A percentile compares a stretch with the other conserved stretches of the same genome.
phyloP scores from a whole-genome alignment of 2,113 vertebrate genomes.

The Anarhynchus alexandrinus region DNA sequence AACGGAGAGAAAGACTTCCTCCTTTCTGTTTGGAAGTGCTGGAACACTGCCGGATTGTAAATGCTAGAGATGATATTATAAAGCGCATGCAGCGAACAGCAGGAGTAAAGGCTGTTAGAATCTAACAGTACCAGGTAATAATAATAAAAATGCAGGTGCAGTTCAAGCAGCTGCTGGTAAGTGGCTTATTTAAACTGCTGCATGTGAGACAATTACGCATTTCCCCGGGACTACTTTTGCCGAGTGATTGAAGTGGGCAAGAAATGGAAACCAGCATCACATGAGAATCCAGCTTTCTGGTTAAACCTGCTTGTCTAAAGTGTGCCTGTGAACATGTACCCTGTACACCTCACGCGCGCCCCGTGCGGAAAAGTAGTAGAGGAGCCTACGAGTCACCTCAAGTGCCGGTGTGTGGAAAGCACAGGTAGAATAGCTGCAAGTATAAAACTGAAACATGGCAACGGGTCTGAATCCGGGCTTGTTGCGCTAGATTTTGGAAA shows the following conservation, averaged over 20 bases:
- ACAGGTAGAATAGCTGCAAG: neutral
- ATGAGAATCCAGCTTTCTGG: neutral
- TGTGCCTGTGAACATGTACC: neutral
- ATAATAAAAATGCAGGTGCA: neutral
- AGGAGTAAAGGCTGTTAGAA: neutral
- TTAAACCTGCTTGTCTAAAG: neutral
- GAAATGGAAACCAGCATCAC: neutral
- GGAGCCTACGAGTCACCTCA: neutral
- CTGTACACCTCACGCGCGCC: neutral
- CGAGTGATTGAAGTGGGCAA: neutral
- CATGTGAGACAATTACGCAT: neutral
- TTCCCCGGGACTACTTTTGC: neutral
- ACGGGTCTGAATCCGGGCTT: neutral
- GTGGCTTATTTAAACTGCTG: neutral
- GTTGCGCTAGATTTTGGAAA: neutral
- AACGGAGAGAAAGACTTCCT: neutral
- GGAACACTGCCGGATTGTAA: neutral
- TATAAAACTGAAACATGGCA: neutral
- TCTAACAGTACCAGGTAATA: neutral
- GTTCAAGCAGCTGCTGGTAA: neutral
- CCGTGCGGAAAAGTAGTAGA: neutral
- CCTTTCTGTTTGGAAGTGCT: neutral
- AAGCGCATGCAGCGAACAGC: neutral
- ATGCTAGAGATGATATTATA: neutral
- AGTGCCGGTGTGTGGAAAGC: neutral